Conservation (phyloP, 2,888 invertebrate species). For the Pogonocherus hispidulus region DNA sequence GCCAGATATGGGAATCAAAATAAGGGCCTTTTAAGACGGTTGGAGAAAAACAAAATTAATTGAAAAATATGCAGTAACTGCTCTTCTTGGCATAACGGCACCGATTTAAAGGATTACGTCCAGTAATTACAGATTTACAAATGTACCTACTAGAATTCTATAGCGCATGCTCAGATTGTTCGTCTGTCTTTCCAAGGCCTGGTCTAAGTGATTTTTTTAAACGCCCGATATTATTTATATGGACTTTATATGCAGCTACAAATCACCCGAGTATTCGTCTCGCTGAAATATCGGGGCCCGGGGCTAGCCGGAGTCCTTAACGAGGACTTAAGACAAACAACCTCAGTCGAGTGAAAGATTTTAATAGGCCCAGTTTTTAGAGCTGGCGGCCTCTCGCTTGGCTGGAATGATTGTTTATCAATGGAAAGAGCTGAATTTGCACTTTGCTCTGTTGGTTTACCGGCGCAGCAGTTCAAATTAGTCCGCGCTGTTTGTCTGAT, state of each 20-base stretch:
- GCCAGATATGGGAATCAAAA: too few species aligned
- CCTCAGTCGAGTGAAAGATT: constrained; percentile 67
- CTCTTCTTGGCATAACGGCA: too few species aligned
- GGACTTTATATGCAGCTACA: constrained; percentile 54
- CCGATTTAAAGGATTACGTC: too few species aligned
- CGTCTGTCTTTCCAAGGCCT: background rate
- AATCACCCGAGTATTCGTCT: constrained; percentile 55
- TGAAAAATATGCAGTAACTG: too few species aligned
- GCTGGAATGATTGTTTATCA: constrained; percentile 60
- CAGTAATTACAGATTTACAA: too few species aligned
- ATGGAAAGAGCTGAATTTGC: constrained; percentile 59
- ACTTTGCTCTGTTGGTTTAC: constrained; percentile 50
- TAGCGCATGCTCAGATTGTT: background rate
- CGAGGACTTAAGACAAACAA: constrained; percentile 65
- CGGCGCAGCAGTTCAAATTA: constrained; percentile 40
- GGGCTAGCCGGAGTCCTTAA: constrained; percentile 53
- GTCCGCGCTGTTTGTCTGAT: constrained; percentile 40
- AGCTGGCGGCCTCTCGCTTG: constrained; percentile 58
- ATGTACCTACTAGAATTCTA: too few species aligned
- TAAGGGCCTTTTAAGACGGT: too few species aligned
- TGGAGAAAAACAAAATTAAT: too few species aligned
- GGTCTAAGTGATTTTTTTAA: constrained; percentile 18
- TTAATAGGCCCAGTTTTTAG: constrained; percentile 69
- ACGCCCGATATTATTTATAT: constrained; percentile 42
- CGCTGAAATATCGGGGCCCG: constrained; percentile 57